phyloP scores from a whole-genome alignment of 1,140 invertebrate species.

The Maniola jurtina region DNA sequence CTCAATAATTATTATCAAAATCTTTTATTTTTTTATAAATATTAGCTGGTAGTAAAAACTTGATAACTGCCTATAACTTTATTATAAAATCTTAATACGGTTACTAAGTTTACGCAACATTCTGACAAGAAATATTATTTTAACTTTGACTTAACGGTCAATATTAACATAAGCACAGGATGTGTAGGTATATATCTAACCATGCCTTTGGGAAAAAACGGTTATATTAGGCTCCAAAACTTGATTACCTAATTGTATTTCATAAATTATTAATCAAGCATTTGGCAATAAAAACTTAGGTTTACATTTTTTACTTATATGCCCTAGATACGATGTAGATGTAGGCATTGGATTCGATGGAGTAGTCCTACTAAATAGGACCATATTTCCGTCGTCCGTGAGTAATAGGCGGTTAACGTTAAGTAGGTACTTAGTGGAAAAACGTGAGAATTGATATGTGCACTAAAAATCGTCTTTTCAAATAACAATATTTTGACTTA shows the following conservation, averaged over 20 bases:
- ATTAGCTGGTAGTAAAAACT: too few species aligned
- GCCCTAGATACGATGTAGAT: conserved; percentile 7
- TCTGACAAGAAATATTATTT: conserved; percentile 10
- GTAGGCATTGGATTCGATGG: conserved; percentile 1
- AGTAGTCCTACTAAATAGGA: not conserved
- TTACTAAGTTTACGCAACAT: conserved; percentile 7
- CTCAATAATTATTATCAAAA: too few species aligned
- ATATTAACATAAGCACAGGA: conserved; percentile 30
- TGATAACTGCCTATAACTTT: not conserved
- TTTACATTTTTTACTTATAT: conserved; percentile 13
- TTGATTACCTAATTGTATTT: conserved; percentile 28
- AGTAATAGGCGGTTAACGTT: too few species aligned
- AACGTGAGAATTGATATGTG: too few species aligned
- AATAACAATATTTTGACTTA: too few species aligned
- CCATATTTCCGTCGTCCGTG: not conserved
- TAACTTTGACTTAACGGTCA: conserved; percentile 21
- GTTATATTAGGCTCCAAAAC: conserved; percentile 20
- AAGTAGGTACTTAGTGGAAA: too few species aligned
- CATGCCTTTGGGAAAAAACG: conserved; percentile 8
- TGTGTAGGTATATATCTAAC: conserved; percentile 13
- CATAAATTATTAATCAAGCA: conserved; percentile 29
- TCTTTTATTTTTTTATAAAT: too few species aligned
- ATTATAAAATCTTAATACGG: not conserved
- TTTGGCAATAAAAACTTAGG: conserved; percentile 16
- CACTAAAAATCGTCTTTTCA: too few species aligned